These are phyloP conservation scores for Megastigmus dorsalis DNA, from an alignment of 2,888 invertebrate species.

Conservation along the genomic window DNA sequence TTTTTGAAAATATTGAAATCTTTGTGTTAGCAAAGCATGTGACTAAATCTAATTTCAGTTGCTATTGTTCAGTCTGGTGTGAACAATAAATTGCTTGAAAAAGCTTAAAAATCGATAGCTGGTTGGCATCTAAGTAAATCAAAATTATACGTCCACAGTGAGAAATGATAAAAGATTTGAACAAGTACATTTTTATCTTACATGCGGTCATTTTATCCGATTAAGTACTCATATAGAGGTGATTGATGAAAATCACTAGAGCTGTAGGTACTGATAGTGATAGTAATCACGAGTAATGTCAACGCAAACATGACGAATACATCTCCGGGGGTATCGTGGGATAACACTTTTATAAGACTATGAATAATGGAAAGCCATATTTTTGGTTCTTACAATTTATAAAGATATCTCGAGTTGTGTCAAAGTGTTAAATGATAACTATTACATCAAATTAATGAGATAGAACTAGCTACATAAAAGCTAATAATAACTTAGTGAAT, in stretches of 20 bases:
- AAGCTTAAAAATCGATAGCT: too few relatives aligned
- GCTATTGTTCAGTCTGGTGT: too few relatives aligned
- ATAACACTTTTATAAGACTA: not conserved
- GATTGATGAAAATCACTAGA: not conserved
- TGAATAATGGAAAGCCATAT: too few relatives aligned
- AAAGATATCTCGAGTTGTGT: too few relatives aligned
- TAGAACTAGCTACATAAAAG: not conserved
- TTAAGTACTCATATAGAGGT: not conserved
- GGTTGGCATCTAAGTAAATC: too few relatives aligned
- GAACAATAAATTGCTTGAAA: too few relatives aligned
- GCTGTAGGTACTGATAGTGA: not conserved
- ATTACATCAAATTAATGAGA: not conserved
- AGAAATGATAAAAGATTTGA: not conserved
- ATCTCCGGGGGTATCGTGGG: not conserved
- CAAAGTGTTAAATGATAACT: not conserved
- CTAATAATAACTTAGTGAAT: too few relatives aligned
- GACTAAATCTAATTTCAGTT: too few relatives aligned
- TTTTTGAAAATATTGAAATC: too few relatives aligned
- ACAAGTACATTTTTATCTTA: not conserved
- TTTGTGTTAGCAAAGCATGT: too few relatives aligned
- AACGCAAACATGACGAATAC: not conserved
- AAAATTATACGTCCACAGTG: too few relatives aligned
- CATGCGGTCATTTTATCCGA: not conserved
- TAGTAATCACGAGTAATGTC: constrained; percentile 5
- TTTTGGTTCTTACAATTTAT: too few relatives aligned